Evolutionary conservation across 2,113 vertebrate genomes (phyloP).

Genomic region (Siphamia tubifer): DNA sequence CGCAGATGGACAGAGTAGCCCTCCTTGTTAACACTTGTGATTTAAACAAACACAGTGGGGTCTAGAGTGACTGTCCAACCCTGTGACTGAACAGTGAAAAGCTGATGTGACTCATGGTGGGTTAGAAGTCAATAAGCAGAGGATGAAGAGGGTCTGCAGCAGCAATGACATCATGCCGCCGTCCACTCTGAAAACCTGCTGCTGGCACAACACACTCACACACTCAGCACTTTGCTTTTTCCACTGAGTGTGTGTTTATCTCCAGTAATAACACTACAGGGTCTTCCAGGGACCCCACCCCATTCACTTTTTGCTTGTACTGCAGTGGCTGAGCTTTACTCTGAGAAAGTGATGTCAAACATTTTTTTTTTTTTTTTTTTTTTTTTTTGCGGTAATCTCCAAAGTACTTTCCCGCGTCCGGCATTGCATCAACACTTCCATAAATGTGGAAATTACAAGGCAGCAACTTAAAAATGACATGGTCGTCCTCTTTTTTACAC

Average conservation of each 20-base stretch:
- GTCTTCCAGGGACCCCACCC: constrained; percentile 17
- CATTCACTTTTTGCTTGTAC: neutral
- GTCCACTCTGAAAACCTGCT: constrained; percentile 34
- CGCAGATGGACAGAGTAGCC: no score
- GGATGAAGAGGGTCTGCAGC: constrained; percentile 8
- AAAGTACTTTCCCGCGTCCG: neutral
- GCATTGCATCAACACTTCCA: neutral
- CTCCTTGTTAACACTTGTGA: neutral
- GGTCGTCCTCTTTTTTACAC: neutral
- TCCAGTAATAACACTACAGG: constrained; percentile 23
- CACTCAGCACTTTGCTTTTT: constrained; percentile 63
- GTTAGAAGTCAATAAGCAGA: constrained; percentile 36
- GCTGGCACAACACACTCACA: constrained; percentile 36
- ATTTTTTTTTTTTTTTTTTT: neutral
- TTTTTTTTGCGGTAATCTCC: neutral
- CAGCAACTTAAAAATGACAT: neutral
- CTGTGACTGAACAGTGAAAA: constrained; percentile 17
- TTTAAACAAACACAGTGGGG: constrained; percentile 19
- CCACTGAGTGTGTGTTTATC: constrained; percentile 32
- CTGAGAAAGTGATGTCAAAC: neutral
- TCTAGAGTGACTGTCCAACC: constrained; percentile 8
- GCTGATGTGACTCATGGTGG: constrained; percentile 34
- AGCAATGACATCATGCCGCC: constrained; percentile 57
- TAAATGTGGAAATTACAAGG: neutral
- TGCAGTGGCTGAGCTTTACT: neutral